Conservation (phyloP, 1,140 invertebrate genomes). For the Heterodera schachtii region DNA sequence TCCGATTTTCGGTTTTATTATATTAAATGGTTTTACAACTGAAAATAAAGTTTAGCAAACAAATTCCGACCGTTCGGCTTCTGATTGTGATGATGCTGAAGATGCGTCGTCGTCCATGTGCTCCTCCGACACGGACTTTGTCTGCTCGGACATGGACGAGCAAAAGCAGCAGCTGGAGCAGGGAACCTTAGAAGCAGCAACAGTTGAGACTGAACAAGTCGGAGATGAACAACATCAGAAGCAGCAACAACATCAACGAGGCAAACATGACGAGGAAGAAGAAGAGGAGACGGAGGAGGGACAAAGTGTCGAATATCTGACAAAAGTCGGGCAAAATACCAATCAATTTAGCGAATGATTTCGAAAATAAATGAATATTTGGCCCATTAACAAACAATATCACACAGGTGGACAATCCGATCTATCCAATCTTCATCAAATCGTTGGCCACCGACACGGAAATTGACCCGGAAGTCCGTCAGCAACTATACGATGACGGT, state of each 20-base stretch:
- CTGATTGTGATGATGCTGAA: neutral
- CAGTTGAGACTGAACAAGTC: neutral
- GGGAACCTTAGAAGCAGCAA: neutral
- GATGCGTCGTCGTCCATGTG: neutral
- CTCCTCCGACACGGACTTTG: slow-evolving; percentile 7
- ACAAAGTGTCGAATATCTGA: neutral
- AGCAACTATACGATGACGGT: slow-evolving; percentile 6
- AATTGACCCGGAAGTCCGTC: neutral
- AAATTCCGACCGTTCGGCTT: no score
- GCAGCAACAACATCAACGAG: no score
- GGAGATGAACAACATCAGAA: neutral
- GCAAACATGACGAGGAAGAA: no score
- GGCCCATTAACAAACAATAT: neutral
- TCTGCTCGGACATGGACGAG: neutral
- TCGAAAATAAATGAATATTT: no score
- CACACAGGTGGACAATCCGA: neutral
- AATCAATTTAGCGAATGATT: no score
- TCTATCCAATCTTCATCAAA: slow-evolving; percentile 17
- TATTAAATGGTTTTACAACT: no score
- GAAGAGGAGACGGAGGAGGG: neutral
- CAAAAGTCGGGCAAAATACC: neutral
- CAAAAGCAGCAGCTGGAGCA: neutral
- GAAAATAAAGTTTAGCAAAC: no score
- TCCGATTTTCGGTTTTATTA: no score
- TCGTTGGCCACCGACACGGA: neutral